These are phyloP conservation scores for Drosophila yooni DNA, from an alignment of 2,888 invertebrate genomes.

Conservation along the genomic window DNA sequence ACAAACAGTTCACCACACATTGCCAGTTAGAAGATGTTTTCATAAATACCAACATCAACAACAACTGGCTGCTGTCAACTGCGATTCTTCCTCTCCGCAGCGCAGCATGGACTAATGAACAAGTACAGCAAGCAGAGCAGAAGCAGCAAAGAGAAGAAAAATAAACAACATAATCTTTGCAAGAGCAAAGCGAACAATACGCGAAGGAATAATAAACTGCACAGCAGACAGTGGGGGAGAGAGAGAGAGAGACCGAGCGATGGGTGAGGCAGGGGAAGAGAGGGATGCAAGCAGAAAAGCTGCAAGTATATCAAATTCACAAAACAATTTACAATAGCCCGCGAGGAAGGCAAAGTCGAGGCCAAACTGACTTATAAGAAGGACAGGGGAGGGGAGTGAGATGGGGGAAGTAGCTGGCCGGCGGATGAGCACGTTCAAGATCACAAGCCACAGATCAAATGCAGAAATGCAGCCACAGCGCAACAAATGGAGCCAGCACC, in stretches of 20 bases:
- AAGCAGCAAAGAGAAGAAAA: slow-evolving; percentile 18
- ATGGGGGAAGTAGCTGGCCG: slow-evolving; percentile 11
- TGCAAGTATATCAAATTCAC: slow-evolving; percentile 83
- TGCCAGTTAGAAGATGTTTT: slow-evolving; percentile 28
- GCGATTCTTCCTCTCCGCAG: slow-evolving; percentile 22
- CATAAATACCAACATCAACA: slow-evolving; percentile 26
- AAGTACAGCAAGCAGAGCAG: slow-evolving; percentile 40
- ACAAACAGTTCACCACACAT: slow-evolving; percentile 32
- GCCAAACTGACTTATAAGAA: slow-evolving; percentile 9
- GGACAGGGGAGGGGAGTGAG: background rate
- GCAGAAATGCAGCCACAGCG: slow-evolving; percentile 59
- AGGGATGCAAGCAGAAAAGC: slow-evolving; percentile 15
- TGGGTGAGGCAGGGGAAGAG: slow-evolving; percentile 9
- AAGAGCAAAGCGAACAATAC: slow-evolving; percentile 45
- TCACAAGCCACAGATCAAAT: slow-evolving; percentile 77
- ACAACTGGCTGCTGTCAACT: slow-evolving; percentile 53
- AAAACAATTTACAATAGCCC: slow-evolving; percentile 81
- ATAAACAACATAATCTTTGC: slow-evolving; percentile 35
- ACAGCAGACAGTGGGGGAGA: slow-evolving; percentile 10
- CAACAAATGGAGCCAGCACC: slow-evolving; percentile 28
- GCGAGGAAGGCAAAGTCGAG: slow-evolving; percentile 32
- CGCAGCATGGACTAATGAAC: slow-evolving; percentile 56
- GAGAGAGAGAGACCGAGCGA: background rate
- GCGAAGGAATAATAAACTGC: slow-evolving; percentile 54
- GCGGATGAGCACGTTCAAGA: slow-evolving; percentile 78